A percentile compares a stretch with the other conserved stretches of the same genome.
phyloP scores from a whole-genome alignment of 2,797 vertebrate genomes.

The Sebastes cheni region DNA sequence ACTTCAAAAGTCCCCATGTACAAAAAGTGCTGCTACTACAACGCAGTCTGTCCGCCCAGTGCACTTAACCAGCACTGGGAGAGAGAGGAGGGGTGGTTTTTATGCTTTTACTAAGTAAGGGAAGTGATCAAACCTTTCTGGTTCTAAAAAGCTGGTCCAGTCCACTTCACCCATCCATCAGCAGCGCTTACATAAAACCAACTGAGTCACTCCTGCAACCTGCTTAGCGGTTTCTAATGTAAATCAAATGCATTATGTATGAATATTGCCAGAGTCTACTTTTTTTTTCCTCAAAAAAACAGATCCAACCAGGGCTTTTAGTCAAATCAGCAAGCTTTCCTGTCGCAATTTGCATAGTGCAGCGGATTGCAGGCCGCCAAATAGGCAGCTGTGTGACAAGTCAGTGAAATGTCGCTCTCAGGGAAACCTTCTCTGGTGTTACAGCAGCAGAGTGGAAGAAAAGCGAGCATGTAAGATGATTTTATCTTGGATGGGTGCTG shows the following conservation, averaged over 20 bases:
- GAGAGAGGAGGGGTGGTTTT: background rate
- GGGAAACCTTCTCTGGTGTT: background rate
- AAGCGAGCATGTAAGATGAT: background rate
- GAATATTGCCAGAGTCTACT: constrained; percentile 50
- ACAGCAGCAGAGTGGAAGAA: background rate
- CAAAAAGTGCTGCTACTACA: constrained; percentile 24
- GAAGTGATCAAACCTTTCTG: constrained; percentile 38
- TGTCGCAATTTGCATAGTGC: constrained; percentile 58
- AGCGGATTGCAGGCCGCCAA: constrained; percentile 38
- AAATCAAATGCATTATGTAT: constrained; percentile 74
- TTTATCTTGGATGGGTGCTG: background rate
- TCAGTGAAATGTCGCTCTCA: constrained; percentile 10
- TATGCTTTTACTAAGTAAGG: constrained; percentile 21
- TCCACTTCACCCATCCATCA: constrained; percentile 48
- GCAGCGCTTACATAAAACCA: constrained; percentile 46
- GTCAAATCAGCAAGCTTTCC: constrained; percentile 71
- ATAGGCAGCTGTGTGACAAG: constrained; percentile 50
- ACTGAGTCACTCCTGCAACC: constrained; percentile 47
- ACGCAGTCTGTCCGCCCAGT: constrained; percentile 11
- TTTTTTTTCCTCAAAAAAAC: constrained; percentile 41
- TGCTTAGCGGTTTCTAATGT: constrained; percentile 71
- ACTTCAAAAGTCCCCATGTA: constrained; percentile 39
- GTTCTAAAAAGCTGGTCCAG: constrained; percentile 23
- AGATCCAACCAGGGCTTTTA: constrained; percentile 62
- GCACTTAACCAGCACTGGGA: constrained; percentile 37